Base-by-base conservation (phyloP, 64 coral and sea anemone genomes). In the Montipora foliosa region DNA sequence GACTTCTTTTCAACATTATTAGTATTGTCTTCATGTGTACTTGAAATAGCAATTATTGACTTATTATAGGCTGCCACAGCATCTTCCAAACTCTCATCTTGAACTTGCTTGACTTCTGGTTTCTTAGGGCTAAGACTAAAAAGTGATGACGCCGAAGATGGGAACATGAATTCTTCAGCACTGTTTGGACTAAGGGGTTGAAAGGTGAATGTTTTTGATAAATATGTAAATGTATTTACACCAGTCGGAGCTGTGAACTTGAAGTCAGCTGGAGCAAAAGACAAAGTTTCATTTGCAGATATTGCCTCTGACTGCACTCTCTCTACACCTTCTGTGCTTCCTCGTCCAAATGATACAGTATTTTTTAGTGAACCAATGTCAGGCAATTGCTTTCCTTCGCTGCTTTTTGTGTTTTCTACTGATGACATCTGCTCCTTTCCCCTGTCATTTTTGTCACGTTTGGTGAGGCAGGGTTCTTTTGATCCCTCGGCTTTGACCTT, bases 221-320 rank as follows among this genome's bases (percentile, higher is more conserved):
- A 92, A 67, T 95, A 84, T 2, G 74, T 53, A 71, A 98, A 98
- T 15, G 96, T 88, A 49, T 89, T 81, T 3, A 98, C 44, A n/a
- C 96, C 96, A 50, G 78, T 69, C 12, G 96, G 96, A 5, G 74
- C 93, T 70, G 93, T 85, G 74, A 98, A 98, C 15, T 92, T 77
- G n/a, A 95, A 98, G 83, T 92, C 77, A 57, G 59, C 50, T 72
- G 96, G 96, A 73, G 96, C 96, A 94, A 98, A 92, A 19, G 94
- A 95, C 61, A 57, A 53, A 74, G 49, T 24, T 6, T 88, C 83
- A 49, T 10, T 60, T 8, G 8, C 6, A 45, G 68, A 60, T 51
- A 2, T 52, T 9, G 37, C 4, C 6, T 44, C 13, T 48, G 62
- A 1, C 17, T 50, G 44, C 24, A 24, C 68, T 68, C 93, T 90